Evolutionary conservation across 1,140 invertebrate genomes (phyloP).

Genomic region (Brachionus rotundiformis): DNA sequence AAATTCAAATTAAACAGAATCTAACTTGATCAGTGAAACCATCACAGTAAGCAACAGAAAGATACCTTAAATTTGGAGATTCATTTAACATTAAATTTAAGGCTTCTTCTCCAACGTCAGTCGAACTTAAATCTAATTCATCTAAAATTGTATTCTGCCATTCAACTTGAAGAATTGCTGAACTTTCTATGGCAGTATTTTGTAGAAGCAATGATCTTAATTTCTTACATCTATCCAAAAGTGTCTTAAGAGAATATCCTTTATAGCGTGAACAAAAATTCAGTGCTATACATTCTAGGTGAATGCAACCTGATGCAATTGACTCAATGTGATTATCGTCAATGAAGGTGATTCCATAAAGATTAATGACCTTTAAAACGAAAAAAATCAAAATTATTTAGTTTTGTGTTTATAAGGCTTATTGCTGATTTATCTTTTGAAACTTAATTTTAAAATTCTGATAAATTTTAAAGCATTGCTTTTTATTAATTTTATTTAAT

Average conservation of each 20-base stretch:
- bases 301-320: conserved; percentile 73
- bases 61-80: conserved; percentile 81
- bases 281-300: conserved; percentile 92
- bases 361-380: conserved; percentile 60
- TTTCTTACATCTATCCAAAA: conserved; percentile 88
- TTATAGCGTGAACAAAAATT: conserved; percentile 95
- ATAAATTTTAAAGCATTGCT: no score
- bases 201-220: conserved; percentile 89
- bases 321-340: conserved; percentile 98
- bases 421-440: not conserved
- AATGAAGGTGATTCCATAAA: conserved; percentile 90
- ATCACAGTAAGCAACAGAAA: conserved; percentile 92
- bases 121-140: conserved; percentile 93
- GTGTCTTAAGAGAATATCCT: conserved; percentile 89
- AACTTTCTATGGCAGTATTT: conserved; percentile 85
- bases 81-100: conserved; percentile 86
- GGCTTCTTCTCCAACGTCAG: conserved; percentile 89
- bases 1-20: not conserved
- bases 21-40: conserved; percentile 87
- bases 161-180: conserved; percentile 88
- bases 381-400: not conserved
- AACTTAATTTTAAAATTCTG: not conserved
- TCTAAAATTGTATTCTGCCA: conserved; percentile 93
- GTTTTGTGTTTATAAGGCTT: not conserved
- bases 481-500: no score